These are phyloP conservation scores for Apamea crenata DNA, from an alignment of 2,888 invertebrate genomes.

Conservation along the genomic window DNA sequence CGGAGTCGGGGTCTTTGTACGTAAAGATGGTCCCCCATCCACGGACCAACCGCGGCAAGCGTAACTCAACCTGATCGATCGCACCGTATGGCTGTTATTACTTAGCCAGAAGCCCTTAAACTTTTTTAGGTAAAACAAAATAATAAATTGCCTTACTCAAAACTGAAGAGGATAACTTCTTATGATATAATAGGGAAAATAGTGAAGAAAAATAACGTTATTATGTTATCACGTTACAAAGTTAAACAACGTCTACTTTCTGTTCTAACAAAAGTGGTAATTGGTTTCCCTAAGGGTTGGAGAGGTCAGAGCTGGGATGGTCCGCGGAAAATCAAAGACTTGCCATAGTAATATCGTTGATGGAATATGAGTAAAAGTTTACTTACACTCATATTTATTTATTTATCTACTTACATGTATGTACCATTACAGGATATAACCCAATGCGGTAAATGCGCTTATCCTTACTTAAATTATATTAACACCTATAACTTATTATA, in stretches of 20 bases:
- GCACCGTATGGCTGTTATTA: too few species aligned
- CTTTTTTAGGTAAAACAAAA: background rate
- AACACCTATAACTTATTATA: too few species aligned
- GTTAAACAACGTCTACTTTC: slow-evolving; percentile 41
- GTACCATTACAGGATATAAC: too few species aligned
- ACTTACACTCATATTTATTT: background rate
- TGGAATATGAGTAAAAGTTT: background rate
- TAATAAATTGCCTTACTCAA: slow-evolving; percentile 10
- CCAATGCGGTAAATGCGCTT: too few species aligned
- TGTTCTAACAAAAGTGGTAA: slow-evolving; percentile 51
- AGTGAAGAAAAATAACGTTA: slow-evolving; percentile 45
- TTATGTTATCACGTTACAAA: slow-evolving; percentile 44
- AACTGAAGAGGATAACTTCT: slow-evolving; percentile 32
- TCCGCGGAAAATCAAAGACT: slow-evolving; percentile 9
- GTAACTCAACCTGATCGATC: too few species aligned
- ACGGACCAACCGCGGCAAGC: too few species aligned
- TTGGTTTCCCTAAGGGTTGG: slow-evolving; percentile 41
- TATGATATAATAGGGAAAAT: slow-evolving; percentile 32
- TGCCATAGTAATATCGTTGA: background rate
- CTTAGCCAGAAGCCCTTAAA: too few species aligned
- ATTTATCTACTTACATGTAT: too few species aligned
- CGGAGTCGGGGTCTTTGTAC: too few species aligned
- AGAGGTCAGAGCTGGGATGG: background rate
- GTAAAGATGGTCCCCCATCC: too few species aligned
- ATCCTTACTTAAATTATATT: too few species aligned